phyloP scores from a whole-genome alignment of 2,888 invertebrate genomes.

The Nephrotoma appendiculata region DNA sequence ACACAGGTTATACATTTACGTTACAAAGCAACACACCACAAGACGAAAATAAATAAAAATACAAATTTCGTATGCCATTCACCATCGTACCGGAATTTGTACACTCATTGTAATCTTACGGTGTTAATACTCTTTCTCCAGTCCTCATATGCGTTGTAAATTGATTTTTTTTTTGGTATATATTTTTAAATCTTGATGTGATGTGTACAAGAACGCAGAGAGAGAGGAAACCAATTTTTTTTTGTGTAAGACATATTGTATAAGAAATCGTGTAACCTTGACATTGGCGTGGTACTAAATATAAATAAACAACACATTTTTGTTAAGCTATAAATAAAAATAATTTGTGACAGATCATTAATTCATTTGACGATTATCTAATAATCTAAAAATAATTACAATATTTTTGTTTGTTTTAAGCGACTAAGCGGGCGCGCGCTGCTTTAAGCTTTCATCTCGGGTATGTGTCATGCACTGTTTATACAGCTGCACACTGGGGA shows the following conservation, averaged over 20 bases:
- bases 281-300: background rate
- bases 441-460: background rate
- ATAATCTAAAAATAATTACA: background rate
- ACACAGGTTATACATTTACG: background rate
- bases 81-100: too few relatives aligned
- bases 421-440: background rate
- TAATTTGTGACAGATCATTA: background rate
- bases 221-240: too few relatives aligned
- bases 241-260: too few relatives aligned
- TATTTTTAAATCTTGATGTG: too few relatives aligned
- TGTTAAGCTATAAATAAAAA: background rate
- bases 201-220: too few relatives aligned
- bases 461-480: background rate
- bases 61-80: background rate
- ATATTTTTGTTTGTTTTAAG: background rate
- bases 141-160: background rate
- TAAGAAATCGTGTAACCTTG: background rate
- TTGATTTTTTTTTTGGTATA: background rate
- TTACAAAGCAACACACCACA: background rate
- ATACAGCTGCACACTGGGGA: background rate
- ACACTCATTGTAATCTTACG: background rate
- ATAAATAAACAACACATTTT: background rate
- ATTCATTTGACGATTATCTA: background rate
- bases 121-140: background rate
- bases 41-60: background rate